Evolutionary conservation across 2,797 vertebrate species (phyloP).

Genomic region (Sebastolobus alascanus): DNA sequence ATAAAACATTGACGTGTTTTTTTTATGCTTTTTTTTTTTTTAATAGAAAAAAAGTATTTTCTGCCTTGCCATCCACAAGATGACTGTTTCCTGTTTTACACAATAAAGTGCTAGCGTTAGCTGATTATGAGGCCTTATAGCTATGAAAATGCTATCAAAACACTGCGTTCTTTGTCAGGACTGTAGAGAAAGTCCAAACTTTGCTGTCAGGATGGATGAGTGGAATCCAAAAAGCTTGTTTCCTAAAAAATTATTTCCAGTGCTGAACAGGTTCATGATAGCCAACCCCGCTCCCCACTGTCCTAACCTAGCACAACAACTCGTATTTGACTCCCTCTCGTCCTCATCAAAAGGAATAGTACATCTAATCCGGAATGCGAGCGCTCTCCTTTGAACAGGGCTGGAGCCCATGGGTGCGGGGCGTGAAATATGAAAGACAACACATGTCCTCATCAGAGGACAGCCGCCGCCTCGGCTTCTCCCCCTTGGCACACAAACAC

Average conservation of each 20-base stretch:
- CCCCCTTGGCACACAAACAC: conserved; percentile 58
- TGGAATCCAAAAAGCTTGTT: neutral
- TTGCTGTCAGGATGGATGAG: neutral
- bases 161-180: neutral
- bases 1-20: neutral
- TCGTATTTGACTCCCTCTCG: conserved; percentile 24
- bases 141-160: neutral
- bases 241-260: neutral
- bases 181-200: neutral
- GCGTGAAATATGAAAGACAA: conserved; percentile 67
- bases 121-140: neutral
- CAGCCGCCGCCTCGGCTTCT: conserved; percentile 28
- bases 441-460: conserved; percentile 69
- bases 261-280: conserved; percentile 21
- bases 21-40: too few species aligned
- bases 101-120: neutral
- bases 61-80: neutral
- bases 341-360: conserved; percentile 65
- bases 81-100: neutral
- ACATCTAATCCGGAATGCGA: conserved; percentile 50
- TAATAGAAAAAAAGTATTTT: neutral
- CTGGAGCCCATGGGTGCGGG: conserved; percentile 33
- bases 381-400: conserved; percentile 46
- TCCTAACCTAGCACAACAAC: conserved; percentile 36
- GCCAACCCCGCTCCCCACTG: neutral